Evolutionary conservation across 30 jellyfish, hydroid and myxozoan species (phyloP).

Genomic region (Mastigias papua): DNA sequence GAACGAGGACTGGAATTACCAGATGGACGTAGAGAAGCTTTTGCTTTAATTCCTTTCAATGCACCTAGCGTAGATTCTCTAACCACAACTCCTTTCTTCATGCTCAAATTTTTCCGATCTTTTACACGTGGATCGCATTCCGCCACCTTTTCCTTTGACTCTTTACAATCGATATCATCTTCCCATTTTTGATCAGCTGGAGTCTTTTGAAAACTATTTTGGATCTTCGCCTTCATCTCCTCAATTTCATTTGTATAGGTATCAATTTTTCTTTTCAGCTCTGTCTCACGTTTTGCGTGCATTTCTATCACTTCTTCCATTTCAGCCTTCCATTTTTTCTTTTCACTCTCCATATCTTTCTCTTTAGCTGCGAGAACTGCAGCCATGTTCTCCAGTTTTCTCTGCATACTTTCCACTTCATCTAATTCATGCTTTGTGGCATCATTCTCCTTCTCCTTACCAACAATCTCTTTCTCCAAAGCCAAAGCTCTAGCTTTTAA

Average conservation of each 20-base stretch:
- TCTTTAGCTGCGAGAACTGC: conserved; percentile 2
- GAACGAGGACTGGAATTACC: conserved; percentile 35
- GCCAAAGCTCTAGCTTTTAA: not conserved
- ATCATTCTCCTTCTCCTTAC: not conserved
- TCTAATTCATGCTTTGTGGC: not conserved
- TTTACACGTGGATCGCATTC: not conserved
- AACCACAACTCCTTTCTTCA: not conserved
- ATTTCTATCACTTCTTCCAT: not conserved
- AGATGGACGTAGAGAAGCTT: conserved; percentile 5
- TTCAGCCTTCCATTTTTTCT: conserved; percentile 6
- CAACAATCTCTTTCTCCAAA: not conserved
- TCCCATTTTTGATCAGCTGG: not conserved
- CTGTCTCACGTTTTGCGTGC: not conserved
- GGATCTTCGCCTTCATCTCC: not conserved
- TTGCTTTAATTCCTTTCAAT: conserved; percentile 25
- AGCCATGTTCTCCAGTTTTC: not conserved
- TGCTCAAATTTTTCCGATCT: not conserved
- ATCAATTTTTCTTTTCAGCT: conserved; percentile 8
- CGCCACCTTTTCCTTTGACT: not conserved
- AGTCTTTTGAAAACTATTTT: not conserved
- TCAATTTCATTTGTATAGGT: conserved; percentile 1
- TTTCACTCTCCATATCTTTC: conserved; percentile 7
- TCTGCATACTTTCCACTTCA: not conserved
- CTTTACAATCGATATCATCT: not conserved
- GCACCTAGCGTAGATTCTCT: not conserved